Percentiles rank a stretch among this genome's conserved stretches.
Conservation (phyloP, 2,797 vertebrate genomes). For the Carapus acus region DNA sequence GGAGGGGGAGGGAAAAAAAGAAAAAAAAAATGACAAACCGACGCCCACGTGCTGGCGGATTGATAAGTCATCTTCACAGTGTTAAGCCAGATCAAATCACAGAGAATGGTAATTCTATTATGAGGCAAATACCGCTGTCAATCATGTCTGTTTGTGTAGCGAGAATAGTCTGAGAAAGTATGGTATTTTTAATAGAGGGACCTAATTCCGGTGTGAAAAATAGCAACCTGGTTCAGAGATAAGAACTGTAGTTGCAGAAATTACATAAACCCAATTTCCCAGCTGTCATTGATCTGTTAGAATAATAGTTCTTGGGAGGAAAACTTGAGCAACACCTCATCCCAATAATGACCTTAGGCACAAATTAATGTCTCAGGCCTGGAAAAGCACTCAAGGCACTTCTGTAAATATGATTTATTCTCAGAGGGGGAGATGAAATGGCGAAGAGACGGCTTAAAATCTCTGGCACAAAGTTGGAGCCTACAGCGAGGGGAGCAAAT, state of each 20-base stretch:
- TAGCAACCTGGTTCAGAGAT: neutral
- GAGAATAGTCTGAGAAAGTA: slow-evolving; percentile 1
- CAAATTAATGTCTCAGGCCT: slow-evolving; percentile 15
- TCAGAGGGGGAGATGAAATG: slow-evolving; percentile 14
- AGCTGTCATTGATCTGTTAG: slow-evolving; percentile 13
- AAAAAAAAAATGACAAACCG: slow-evolving; percentile 53
- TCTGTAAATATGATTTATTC: slow-evolving; percentile 28
- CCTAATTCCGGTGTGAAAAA: slow-evolving; percentile 3
- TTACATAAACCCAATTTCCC: slow-evolving; percentile 19
- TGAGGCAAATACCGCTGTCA: slow-evolving; percentile 38
- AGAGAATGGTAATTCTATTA: slow-evolving; percentile 41
- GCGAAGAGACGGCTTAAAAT: slow-evolving; percentile 1
- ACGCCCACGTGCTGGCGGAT: slow-evolving; percentile 49
- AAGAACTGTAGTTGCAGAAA: slow-evolving; percentile 10
- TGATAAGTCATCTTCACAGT: slow-evolving; percentile 52
- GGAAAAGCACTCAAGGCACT: slow-evolving; percentile 11
- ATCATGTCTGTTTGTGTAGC: slow-evolving; percentile 24
- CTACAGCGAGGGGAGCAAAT: no score
- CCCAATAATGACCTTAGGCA: slow-evolving; percentile 13
- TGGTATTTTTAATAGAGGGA: neutral
- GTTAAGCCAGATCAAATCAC: slow-evolving; percentile 42
- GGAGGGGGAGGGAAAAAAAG: neutral
- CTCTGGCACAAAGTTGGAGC: no score
- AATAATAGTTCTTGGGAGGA: slow-evolving; percentile 6
- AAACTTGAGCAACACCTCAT: slow-evolving; percentile 18